A percentile compares a stretch with the other conserved stretches of the same genome.
These are phyloP conservation scores for Podilymbus podiceps DNA, from an alignment of 2,113 vertebrate genomes.

Conservation along the genomic window DNA sequence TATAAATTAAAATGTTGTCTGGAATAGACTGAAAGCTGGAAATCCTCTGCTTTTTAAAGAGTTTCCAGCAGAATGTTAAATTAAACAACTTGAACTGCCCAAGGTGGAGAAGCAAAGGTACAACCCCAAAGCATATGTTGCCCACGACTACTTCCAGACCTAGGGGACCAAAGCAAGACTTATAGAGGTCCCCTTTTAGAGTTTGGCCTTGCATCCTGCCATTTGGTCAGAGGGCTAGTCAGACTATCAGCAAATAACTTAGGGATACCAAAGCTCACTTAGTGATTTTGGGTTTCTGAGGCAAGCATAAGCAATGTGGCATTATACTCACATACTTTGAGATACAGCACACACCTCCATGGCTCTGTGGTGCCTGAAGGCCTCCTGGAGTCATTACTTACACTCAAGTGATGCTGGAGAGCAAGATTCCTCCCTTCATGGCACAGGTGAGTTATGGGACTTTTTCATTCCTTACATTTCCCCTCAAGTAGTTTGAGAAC, in stretches of 20 bases:
- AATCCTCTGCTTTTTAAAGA: background rate
- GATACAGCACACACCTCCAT: background rate
- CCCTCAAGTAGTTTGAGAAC: background rate
- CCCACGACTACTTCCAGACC: background rate
- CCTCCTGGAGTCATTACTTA: background rate
- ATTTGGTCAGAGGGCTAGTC: background rate
- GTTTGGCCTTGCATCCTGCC: background rate
- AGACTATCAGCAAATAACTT: background rate
- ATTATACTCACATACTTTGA: background rate
- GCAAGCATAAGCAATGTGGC: background rate
- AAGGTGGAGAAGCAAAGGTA: background rate
- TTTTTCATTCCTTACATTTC: background rate
- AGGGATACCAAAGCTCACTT: background rate
- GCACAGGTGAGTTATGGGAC: background rate
- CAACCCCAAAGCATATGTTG: background rate
- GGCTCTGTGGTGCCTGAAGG: background rate
- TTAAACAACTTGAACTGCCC: background rate
- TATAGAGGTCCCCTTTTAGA: background rate
- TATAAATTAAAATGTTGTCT: background rate
- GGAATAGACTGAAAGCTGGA: background rate
- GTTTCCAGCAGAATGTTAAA: background rate
- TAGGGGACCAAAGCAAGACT: background rate
- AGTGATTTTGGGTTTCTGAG: background rate
- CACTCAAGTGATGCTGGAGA: background rate
- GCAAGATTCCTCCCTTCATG: background rate